Evolutionary conservation across 2,797 vertebrate genomes (phyloP), one percentile per base, ranked within the genome.

Genomic region (Odontamblyopus lacepedii): DNA sequence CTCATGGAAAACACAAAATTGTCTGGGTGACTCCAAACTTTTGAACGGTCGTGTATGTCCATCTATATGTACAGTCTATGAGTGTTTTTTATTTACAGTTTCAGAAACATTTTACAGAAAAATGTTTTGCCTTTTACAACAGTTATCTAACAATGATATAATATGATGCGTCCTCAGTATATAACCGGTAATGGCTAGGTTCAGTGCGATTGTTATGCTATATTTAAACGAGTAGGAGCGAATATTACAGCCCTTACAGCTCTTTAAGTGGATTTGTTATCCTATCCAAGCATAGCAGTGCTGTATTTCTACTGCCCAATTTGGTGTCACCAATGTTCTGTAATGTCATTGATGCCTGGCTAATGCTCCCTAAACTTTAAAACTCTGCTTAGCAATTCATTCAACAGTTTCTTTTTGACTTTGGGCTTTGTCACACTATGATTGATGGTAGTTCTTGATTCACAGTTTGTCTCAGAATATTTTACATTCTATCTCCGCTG

Each of bases 371-470:
- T 48, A 64, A 64, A 59, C 0, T 5, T 70, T 67, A 67, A 70
- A 67, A 69, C 26, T 2, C 5, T 16, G 53, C 71, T 41, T 63
- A 26, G 44, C 56, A 57, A 27, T 74, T 75, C 26, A 65, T 69
- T 75, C 67, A 12, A 23, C 29, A 56, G 70, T 78, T 84, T 73
- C 71, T 65, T 60, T 82, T 73, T 69, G 65, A 68, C 65, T 60
- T 76, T 76, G 69, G 77, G 66, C 69, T 63, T 48, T 74, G 63
- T 18, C 72, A 60, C 68, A 73, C 77, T 70, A 56, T 85, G 85
- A 91, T 87, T 16, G 55, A 86, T 86, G 73, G 38, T 64, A 26
- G 35, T 53, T 2, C 56, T 62, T 75, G 69, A 80, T 26, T 70
- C 70, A 74, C 19, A 2, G 60, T 73, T 73, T 78, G 59, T 23